These are phyloP conservation scores for Nyleta sp. DNA, from an alignment of 2,888 invertebrate species.

Conservation along the genomic window DNA sequence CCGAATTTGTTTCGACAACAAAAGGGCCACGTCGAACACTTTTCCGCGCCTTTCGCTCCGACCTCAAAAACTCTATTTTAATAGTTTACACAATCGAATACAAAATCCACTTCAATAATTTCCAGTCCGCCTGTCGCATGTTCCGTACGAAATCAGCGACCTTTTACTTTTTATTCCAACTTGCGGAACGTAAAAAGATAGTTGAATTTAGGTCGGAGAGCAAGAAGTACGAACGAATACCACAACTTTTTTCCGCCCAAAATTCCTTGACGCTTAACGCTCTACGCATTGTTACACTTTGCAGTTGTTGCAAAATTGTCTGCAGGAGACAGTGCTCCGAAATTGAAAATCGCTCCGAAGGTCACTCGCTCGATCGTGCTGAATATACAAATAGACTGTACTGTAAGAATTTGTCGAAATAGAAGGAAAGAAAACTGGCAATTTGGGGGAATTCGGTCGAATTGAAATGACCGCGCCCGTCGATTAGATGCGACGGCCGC, in stretches of 20 bases:
- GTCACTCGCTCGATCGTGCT: conserved; percentile 28
- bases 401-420: background rate
- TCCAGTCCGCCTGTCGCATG: conserved; percentile 32
- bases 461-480: conserved; percentile 51
- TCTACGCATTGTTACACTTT: conserved; percentile 50
- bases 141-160: conserved; percentile 40
- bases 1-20: too few relatives aligned
- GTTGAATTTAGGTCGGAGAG: conserved; percentile 43
- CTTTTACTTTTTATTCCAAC: conserved; percentile 45
- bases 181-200: conserved; percentile 37
- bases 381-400: conserved; percentile 8
- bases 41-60: too few relatives aligned
- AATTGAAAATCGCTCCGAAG: conserved; percentile 47
- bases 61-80: conserved; percentile 29
- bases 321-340: conserved; percentile 26
- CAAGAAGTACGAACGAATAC: conserved; percentile 44
- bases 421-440: too few relatives aligned
- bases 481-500: conserved; percentile 58
- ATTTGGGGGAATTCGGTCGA: conserved; percentile 49
- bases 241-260: conserved; percentile 41
- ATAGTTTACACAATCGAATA: conserved; percentile 46
- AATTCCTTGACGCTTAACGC: conserved; percentile 53
- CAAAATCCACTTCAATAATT: conserved; percentile 37
- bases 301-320: conserved; percentile 57
- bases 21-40: too few relatives aligned